A percentile compares a stretch with the other conserved stretches of the same genome.
phyloP scores from a whole-genome alignment of 2,888 invertebrate genomes.

The Agonum fuliginosum region DNA sequence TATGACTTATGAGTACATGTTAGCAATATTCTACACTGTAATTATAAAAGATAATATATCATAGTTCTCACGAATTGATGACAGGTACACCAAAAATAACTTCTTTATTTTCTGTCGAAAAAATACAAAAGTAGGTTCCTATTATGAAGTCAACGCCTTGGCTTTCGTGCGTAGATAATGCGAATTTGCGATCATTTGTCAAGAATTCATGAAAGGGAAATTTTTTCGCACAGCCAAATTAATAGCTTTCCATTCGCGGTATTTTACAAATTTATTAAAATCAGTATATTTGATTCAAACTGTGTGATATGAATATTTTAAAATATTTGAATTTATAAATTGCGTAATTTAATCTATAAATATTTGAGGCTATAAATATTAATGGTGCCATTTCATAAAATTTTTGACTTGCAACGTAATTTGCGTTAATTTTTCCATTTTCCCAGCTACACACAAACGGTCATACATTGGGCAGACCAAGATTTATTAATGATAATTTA shows the following conservation, averaged over 20 bases:
- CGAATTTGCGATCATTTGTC: conserved; percentile 25
- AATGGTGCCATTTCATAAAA: not conserved
- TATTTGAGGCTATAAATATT: not conserved
- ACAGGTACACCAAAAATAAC: not conserved
- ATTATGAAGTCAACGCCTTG: conserved; percentile 5
- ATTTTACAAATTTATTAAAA: too few species aligned
- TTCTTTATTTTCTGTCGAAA: not conserved
- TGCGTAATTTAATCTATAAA: not conserved
- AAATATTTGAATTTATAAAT: conserved; percentile 5
- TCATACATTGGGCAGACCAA: conserved; percentile 18
- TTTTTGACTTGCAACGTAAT: not conserved
- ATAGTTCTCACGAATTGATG: not conserved
- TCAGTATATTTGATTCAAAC: too few species aligned
- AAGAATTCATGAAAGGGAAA: not conserved
- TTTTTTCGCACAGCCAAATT: too few species aligned
- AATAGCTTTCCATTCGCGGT: too few species aligned
- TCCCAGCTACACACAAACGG: too few species aligned
- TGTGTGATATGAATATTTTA: conserved; percentile 25
- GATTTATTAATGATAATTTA: conserved; percentile 45
- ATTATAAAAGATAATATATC: too few species aligned
- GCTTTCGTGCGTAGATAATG: conserved; percentile 33
- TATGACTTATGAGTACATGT: too few species aligned
- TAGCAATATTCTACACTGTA: too few species aligned
- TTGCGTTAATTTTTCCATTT: not conserved
- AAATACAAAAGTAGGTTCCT: not conserved